Percentiles rank a stretch among this genome's conserved stretches.
Conservation (phyloP, 2,113 vertebrate species). For the Chloropsis cyanopogon region DNA sequence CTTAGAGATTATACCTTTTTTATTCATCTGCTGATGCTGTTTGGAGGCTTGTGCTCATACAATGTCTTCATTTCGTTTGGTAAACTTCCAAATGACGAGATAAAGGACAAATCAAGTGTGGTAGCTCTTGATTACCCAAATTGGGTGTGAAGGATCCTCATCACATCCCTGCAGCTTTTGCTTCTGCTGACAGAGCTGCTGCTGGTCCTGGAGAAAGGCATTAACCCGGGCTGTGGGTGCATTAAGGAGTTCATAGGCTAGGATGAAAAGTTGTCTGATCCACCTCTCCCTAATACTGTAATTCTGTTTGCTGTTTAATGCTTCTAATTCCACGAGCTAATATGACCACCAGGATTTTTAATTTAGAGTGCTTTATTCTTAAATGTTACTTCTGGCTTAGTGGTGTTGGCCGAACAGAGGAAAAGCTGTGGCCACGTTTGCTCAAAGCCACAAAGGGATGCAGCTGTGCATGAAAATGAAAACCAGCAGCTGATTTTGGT, state of each 20-base stretch:
- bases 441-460: background rate
- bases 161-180: background rate
- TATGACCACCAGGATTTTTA: background rate
- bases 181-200: background rate
- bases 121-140: background rate
- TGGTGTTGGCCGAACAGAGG: background rate
- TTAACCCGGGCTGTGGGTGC: background rate
- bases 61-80: background rate
- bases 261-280: background rate
- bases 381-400: background rate
- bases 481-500: background rate
- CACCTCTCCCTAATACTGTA: background rate
- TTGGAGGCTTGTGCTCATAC: background rate
- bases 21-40: background rate
- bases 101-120: background rate
- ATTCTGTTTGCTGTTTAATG: background rate
- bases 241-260: accelerated
- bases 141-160: background rate
- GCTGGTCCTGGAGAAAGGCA: background rate
- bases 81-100: background rate
- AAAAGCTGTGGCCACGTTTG: background rate
- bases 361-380: background rate
- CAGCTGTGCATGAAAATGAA: background rate
- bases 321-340: background rate
- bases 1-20: background rate